These are phyloP conservation scores for Eristalis tenax DNA, from an alignment of 2,888 invertebrate species.

Conservation along the genomic window DNA sequence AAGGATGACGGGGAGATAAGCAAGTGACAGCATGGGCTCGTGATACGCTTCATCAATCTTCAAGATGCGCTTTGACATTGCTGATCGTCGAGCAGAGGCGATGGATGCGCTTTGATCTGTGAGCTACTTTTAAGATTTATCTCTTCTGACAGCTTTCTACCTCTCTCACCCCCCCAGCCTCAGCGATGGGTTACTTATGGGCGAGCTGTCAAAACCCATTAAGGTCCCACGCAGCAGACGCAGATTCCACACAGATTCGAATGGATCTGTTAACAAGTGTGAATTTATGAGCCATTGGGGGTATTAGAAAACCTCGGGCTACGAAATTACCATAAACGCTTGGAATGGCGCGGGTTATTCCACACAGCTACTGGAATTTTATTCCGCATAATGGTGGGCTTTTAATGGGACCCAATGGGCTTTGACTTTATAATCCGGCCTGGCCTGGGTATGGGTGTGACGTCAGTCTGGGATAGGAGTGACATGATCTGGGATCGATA, in stretches of 20 bases:
- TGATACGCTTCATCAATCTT: constrained; percentile 68
- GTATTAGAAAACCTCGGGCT: constrained; percentile 31
- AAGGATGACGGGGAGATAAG: constrained; percentile 36
- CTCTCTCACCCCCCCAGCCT: neutral
- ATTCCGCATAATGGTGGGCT: constrained; percentile 7
- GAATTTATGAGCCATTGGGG: constrained; percentile 45
- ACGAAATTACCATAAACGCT: constrained; percentile 50
- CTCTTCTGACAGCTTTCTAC: constrained; percentile 36
- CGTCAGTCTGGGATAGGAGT: too few species aligned
- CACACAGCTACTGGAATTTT: constrained; percentile 52
- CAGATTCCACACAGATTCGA: constrained; percentile 6
- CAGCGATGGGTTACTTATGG: neutral
- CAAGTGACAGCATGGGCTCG: constrained; percentile 61
- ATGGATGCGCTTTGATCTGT: constrained; percentile 41
- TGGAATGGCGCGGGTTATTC: constrained; percentile 45
- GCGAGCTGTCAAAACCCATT: neutral
- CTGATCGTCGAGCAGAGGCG: constrained; percentile 22
- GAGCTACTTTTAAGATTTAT: constrained; percentile 22
- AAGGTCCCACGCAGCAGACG: neutral
- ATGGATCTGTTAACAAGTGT: constrained; percentile 37
- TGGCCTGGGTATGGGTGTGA: neutral
- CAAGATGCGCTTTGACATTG: constrained; percentile 64
- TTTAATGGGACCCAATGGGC: constrained; percentile 24
- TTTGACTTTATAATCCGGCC: neutral
- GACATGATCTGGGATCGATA: neutral